Evolutionary conservation across 2,113 vertebrate species (phyloP).

Genomic region (Tetrao urogallus): DNA sequence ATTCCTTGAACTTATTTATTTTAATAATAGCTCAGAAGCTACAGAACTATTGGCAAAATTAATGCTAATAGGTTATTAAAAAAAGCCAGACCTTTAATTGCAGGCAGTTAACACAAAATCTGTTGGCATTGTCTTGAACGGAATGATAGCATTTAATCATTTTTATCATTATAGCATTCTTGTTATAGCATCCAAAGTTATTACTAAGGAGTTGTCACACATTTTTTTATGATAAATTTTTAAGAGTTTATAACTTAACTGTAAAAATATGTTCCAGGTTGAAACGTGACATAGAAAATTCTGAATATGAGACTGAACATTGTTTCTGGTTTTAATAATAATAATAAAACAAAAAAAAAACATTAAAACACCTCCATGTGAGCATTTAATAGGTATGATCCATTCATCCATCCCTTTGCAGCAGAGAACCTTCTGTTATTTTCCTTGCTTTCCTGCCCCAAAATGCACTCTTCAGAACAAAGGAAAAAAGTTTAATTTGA

Average conservation of each 20-base stretch:
- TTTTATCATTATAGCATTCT: constrained; percentile 47
- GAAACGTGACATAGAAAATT: background rate
- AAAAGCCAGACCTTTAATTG: constrained; percentile 49
- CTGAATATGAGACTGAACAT: background rate
- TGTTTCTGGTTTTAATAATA: background rate
- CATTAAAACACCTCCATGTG: background rate
- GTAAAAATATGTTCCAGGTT: constrained; percentile 7
- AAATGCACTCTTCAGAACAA: background rate
- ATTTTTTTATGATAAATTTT: constrained; percentile 38
- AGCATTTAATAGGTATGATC: constrained; percentile 16
- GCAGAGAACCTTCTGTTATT: background rate
- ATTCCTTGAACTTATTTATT: constrained; percentile 24
- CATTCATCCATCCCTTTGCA: background rate
- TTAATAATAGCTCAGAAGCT: constrained; percentile 56
- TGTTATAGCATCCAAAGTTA: constrained; percentile 9
- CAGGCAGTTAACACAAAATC: constrained; percentile 50
- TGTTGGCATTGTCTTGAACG: constrained; percentile 18
- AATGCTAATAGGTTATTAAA: constrained; percentile 11
- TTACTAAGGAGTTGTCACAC: background rate
- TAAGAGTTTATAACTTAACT: constrained; percentile 7
- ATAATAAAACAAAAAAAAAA: background rate
- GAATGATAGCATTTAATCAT: constrained; percentile 47
- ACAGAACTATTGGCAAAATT: constrained; percentile 1
- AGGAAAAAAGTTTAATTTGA: background rate
- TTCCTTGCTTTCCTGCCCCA: background rate